A percentile compares a stretch with the other conserved stretches of the same genome.
Conservation (phyloP, 2,113 vertebrate genomes). For the Onychostoma macrolepis region DNA sequence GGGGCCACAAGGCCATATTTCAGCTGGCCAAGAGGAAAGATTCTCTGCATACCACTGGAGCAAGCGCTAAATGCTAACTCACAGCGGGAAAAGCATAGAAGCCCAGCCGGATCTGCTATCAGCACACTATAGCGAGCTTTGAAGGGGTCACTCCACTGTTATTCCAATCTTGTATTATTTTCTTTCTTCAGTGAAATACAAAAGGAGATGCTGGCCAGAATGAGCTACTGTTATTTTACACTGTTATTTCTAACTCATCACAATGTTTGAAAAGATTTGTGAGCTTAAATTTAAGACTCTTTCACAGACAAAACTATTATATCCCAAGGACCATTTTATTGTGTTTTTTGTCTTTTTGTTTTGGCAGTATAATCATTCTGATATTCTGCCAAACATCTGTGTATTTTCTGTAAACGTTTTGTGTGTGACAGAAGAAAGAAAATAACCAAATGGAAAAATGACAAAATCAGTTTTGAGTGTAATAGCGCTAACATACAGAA, state of each 20-base stretch:
- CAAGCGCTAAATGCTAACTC: constrained; percentile 30
- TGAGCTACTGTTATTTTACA: not conserved
- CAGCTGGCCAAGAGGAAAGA: constrained; percentile 48
- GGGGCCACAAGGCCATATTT: constrained; percentile 40
- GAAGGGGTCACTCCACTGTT: not conserved
- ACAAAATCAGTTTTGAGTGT: not conserved
- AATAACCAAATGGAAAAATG: not conserved
- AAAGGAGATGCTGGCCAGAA: not conserved
- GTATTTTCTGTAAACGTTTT: too few species aligned
- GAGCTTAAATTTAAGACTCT: not conserved
- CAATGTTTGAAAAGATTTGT: not conserved
- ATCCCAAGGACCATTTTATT: not conserved
- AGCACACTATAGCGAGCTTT: not conserved
- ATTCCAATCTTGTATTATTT: not conserved
- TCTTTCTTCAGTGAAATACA: not conserved
- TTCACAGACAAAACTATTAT: not conserved
- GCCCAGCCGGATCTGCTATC: not conserved
- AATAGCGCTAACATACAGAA: not conserved
- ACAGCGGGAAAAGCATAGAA: not conserved
- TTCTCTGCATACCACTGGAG: constrained; percentile 46
- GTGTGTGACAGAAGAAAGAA: too few species aligned
- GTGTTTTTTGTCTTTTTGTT: not conserved
- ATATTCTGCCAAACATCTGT: too few species aligned
- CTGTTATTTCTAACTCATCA: not conserved
- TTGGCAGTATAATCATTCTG: too few species aligned